Percentiles rank a stretch among this genome's conserved stretches.
Evolutionary conservation across 2,113 vertebrate genomes (phyloP).

Genomic region (Poeciliopsis prolifica): DNA sequence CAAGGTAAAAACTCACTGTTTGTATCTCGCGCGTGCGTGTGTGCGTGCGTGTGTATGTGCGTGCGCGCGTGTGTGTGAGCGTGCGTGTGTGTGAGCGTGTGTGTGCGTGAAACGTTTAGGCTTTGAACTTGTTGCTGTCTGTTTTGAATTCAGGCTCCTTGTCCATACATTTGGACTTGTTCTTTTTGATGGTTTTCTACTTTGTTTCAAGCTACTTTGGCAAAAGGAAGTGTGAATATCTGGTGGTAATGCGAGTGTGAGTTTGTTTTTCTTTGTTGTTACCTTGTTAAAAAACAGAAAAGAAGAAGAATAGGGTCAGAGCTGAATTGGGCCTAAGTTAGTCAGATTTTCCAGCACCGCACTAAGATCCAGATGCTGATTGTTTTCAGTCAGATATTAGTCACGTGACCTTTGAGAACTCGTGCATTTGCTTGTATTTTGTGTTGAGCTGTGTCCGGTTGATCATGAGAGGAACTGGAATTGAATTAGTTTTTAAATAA

Average conservation of each 20-base stretch:
- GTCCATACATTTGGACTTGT: background rate
- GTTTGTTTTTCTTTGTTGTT: background rate
- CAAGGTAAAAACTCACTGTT: slow-evolving; percentile 77
- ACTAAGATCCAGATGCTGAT: no score
- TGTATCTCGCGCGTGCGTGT: no score
- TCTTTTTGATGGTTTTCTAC: background rate
- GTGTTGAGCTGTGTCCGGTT: background rate
- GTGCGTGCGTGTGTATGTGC: slow-evolving; percentile 1
- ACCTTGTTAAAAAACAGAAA: background rate
- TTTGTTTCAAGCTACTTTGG: background rate
- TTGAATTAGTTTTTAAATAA: slow-evolving; percentile 5
- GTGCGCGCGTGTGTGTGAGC: background rate
- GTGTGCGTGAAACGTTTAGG: background rate
- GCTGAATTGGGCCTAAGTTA: background rate
- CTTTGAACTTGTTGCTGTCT: background rate
- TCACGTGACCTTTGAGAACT: background rate
- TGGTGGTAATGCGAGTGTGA: background rate
- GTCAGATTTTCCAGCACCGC: background rate
- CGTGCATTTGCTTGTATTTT: background rate
- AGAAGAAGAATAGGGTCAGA: background rate
- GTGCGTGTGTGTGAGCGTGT: slow-evolving; percentile 3
- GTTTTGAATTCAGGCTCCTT: background rate
- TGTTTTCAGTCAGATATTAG: background rate
- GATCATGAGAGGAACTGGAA: background rate
- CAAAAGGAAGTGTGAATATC: background rate